A percentile compares a stretch with the other conserved stretches of the same genome.
phyloP scores from a whole-genome alignment of 2,113 vertebrate genomes.

The Origma solitaria region DNA sequence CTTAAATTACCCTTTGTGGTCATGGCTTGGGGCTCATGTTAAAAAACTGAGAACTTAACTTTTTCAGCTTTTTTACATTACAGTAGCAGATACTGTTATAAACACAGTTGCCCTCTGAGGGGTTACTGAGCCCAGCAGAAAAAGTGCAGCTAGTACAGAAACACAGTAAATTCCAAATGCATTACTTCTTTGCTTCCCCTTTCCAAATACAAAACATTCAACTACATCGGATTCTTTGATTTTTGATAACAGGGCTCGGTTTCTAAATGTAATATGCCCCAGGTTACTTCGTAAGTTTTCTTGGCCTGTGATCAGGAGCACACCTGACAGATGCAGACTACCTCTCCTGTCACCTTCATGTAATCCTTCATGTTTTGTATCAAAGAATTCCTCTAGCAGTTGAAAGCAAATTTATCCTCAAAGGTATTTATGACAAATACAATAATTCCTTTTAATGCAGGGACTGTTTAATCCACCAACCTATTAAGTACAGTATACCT shows the following conservation, averaged over 20 bases:
- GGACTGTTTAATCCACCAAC: conserved; percentile 61
- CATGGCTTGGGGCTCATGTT: background rate
- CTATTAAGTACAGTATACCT: conserved; percentile 45
- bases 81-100: background rate
- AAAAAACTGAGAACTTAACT: background rate
- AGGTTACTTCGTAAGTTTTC: conserved; percentile 66
- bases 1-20: background rate
- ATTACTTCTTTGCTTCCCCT: conserved; percentile 18
- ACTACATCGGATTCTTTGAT: conserved; percentile 59
- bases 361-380: conserved; percentile 71
- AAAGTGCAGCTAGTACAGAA: background rate
- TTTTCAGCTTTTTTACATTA: background rate
- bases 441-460: conserved; percentile 68
- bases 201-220: conserved; percentile 59
- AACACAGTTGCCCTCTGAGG: background rate
- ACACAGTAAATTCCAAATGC: conserved; percentile 16
- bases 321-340: conserved; percentile 79
- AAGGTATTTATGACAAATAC: conserved; percentile 75
- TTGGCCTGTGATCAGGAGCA: conserved; percentile 71
- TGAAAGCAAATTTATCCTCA: conserved; percentile 68
- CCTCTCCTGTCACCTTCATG: conserved; percentile 66
- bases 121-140: background rate
- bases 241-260: conserved; percentile 63
- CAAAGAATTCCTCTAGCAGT: conserved; percentile 69
- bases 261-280: conserved; percentile 69